These are phyloP conservation scores for Pterophyllum scalare DNA, from an alignment of 2,113 vertebrate genomes.

Conservation along the genomic window DNA sequence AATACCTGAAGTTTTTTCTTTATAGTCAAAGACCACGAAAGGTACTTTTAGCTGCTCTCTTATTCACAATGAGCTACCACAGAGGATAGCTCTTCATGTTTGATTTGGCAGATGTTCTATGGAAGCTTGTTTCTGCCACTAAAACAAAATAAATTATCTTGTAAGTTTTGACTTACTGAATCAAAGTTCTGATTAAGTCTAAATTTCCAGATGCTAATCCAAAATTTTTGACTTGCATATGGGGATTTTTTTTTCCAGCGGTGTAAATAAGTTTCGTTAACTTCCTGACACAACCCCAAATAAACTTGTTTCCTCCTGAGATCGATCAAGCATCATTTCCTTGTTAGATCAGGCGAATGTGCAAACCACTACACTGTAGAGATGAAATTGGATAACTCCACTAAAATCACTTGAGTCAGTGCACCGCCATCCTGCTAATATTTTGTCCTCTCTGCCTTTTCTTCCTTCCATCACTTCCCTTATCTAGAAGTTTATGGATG, in stretches of 20 bases:
- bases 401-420: too few species aligned
- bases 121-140: neutral
- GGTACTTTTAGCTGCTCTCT: neutral
- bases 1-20: too few species aligned
- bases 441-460: neutral
- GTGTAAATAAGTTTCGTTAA: neutral
- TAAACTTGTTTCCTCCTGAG: neutral
- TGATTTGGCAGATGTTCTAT: neutral
- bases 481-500: constrained; percentile 69
- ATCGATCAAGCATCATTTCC: too few species aligned
- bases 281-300: neutral
- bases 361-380: neutral
- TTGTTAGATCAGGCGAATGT: neutral
- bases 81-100: too few species aligned
- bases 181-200: neutral
- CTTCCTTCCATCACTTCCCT: neutral
- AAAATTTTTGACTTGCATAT: neutral
- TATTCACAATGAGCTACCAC: neutral
- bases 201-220: neutral
- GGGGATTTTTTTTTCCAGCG: neutral
- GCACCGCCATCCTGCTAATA: neutral
- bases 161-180: too few species aligned
- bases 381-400: neutral
- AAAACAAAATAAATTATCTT: too few species aligned
- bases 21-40: too few species aligned